phyloP scores from a whole-genome alignment of 2,113 vertebrate species.

The Ia io region DNA sequence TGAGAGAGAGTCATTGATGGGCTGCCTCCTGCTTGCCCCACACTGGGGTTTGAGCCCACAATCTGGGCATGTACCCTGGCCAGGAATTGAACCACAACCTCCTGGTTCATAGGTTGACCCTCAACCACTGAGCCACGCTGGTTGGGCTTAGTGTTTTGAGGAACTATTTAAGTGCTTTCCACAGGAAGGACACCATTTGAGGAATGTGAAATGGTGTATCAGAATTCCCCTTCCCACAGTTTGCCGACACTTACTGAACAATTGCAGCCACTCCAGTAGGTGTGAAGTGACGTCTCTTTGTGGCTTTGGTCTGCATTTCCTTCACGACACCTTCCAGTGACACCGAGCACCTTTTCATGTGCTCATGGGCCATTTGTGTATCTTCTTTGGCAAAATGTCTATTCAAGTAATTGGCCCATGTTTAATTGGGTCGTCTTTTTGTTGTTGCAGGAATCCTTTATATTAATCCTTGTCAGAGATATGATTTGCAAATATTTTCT shows the following conservation, averaged over 20 bases:
- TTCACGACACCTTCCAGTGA: background rate
- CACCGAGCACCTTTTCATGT: background rate
- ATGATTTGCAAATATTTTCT: conserved; percentile 10
- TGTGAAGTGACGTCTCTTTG: background rate
- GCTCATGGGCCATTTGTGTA: background rate
- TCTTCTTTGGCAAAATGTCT: background rate
- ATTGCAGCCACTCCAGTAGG: background rate
- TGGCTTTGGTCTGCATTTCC: background rate
- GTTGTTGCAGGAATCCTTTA: background rate
- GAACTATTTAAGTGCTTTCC: background rate
- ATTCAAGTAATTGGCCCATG: background rate
- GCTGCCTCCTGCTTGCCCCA: no score
- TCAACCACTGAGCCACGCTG: background rate
- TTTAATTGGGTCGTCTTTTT: background rate
- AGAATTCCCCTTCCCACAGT: background rate
- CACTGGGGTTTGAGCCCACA: no score
- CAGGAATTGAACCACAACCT: background rate
- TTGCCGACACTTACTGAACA: background rate
- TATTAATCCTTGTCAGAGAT: background rate
- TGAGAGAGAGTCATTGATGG: no score
- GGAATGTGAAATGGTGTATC: background rate
- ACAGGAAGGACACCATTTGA: background rate
- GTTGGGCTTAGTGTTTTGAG: background rate
- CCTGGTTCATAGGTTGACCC: no score
- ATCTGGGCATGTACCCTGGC: no score